These are phyloP conservation scores for Eurytoma californica DNA, from an alignment of 2,888 invertebrate genomes.

Conservation along the genomic window DNA sequence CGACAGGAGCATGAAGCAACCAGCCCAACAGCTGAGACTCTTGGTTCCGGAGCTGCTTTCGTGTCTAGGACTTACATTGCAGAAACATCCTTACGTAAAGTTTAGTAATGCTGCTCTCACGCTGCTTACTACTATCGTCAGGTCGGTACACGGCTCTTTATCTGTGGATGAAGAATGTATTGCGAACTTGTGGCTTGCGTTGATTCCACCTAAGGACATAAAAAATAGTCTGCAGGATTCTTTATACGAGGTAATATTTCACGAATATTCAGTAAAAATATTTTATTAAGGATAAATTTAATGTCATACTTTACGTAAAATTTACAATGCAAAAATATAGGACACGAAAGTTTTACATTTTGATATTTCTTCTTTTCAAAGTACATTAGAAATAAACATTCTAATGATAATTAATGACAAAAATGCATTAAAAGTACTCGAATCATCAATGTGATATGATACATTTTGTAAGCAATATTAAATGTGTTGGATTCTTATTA, in stretches of 20 bases:
- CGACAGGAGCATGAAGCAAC: constrained; percentile 59
- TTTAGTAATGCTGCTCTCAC: constrained; percentile 70
- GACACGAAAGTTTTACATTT: too few species aligned
- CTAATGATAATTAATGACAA: too few species aligned
- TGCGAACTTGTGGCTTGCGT: constrained; percentile 69
- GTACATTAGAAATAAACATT: too few species aligned
- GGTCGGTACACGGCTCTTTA: constrained; percentile 66
- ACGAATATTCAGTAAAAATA: background rate
- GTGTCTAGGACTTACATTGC: constrained; percentile 67
- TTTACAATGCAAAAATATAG: too few species aligned
- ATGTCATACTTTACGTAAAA: too few species aligned
- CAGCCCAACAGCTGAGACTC: constrained; percentile 67
- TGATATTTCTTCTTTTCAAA: too few species aligned
- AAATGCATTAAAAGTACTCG: too few species aligned
- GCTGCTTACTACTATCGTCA: constrained; percentile 67
- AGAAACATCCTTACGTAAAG: constrained; percentile 66
- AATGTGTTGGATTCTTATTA: too few species aligned
- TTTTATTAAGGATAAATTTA: too few species aligned
- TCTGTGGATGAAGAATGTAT: constrained; percentile 68
- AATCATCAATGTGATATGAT: too few species aligned
- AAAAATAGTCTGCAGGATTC: constrained; percentile 69
- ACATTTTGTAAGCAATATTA: too few species aligned
- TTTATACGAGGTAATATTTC: constrained; percentile 65
- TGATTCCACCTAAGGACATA: constrained; percentile 69
- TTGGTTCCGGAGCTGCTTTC: constrained; percentile 69